Percentiles rank a stretch among this genome's conserved stretches.
Conservation (phyloP, 23 tunicate species). For the Trididemnum nubilum region DNA sequence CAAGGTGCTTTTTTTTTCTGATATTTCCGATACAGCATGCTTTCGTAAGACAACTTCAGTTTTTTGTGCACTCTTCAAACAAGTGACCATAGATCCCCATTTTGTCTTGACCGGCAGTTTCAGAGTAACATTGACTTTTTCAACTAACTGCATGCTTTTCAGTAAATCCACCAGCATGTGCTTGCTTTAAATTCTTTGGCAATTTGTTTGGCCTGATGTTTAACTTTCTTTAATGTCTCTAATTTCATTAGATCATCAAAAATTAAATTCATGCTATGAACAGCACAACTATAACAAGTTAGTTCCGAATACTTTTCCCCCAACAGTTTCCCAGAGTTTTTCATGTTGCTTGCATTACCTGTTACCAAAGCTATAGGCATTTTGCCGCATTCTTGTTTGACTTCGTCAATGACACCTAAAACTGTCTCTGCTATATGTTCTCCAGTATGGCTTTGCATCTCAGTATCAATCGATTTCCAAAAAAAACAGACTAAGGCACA, state of each 20-base stretch:
- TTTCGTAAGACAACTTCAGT: not conserved
- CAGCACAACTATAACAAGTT: not conserved
- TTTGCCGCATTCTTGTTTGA: constrained; percentile 8
- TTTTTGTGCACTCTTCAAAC: not conserved
- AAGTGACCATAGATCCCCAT: not conserved
- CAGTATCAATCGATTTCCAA: constrained; percentile 4
- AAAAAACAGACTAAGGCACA: constrained; percentile 1
- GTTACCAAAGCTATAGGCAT: not conserved
- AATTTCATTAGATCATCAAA: too few relatives aligned
- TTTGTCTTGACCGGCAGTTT: constrained; percentile 4
- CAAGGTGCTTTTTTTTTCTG: not conserved
- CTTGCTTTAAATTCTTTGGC: too few relatives aligned
- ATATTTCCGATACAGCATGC: not conserved
- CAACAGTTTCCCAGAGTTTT: not conserved
- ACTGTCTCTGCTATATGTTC: not conserved
- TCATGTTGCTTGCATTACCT: constrained; percentile 13
- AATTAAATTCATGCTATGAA: too few relatives aligned
- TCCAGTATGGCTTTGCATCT: not conserved
- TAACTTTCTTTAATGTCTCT: too few relatives aligned
- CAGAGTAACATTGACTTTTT: not conserved
- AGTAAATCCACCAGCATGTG: too few relatives aligned
- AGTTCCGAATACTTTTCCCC: not conserved
- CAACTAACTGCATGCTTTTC: not conserved
- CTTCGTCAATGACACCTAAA: not conserved
- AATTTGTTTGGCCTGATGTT: too few relatives aligned